Evolutionary conservation across 2,888 invertebrate species (phyloP), one percentile per base, ranked within the genome.

Genomic region (Lithophane ornitopus): DNA sequence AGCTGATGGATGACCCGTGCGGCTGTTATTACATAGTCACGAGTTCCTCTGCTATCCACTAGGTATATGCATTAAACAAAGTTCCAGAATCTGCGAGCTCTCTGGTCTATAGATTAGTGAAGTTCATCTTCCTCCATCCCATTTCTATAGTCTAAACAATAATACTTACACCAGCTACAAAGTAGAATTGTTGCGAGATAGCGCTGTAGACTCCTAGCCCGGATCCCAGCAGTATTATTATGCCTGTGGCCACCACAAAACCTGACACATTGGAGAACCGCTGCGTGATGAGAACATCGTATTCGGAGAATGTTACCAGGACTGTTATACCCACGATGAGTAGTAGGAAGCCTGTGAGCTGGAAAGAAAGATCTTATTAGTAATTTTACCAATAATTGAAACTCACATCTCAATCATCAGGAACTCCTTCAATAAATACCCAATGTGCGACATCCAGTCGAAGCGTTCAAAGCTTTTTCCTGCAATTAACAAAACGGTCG

Each of bases 121-220:
- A 65, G 9, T 41, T 16, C 11, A 19, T 44, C 8, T 69, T 28
- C 34, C 7, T 70, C 26, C 11, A 1, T 19, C 0, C 34, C 14
- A 7, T 22, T 26, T 44, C 26, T 52, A 19, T n/a, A 16, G 39
- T 28, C 7, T 0, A 9, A 46, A 14, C 16, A 58, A 44, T 49
- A 11, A 73, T 74, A 95, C 97, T 97, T 94, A 98, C 98, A 88
- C 97, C 98, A 82, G 98, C 96, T 26, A 98, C 97, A 95, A 98
- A 97, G 91, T 98, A 98, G 91, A 98, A 98, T 92, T 98, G 98
- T 92, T 99, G 98, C 70, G 98, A 97, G 73, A 98, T 95, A 0
- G 99, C 98, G 16, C 98, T 98, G 93, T 98, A 99, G 92, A 98
- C 98, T 78, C 99, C 99, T 77, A 99, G 97, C 90, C 98, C 97